Percentiles rank a stretch among this genome's conserved stretches.
phyloP scores from a whole-genome alignment of 2,797 vertebrate species.

The Spinibarbus caldwelli region DNA sequence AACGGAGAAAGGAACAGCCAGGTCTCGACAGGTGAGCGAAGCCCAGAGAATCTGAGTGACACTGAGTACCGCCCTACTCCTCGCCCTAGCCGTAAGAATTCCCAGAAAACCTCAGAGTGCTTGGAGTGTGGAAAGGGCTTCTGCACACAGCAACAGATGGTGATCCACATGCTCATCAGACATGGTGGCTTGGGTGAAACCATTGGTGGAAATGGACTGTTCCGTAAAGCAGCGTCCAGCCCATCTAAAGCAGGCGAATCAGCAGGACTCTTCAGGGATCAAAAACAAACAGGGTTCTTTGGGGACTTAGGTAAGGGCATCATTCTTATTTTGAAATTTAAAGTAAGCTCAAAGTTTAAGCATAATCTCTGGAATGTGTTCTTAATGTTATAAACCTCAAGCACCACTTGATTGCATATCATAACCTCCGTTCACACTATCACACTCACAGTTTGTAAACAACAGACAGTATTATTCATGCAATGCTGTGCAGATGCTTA shows the following conservation, averaged over 20 bases:
- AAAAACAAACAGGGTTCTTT: slow-evolving; percentile 42
- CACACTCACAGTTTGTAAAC: not conserved
- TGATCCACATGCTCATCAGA: slow-evolving; percentile 79
- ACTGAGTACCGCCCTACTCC: slow-evolving; percentile 78
- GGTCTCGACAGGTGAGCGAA: slow-evolving; percentile 61
- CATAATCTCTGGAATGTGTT: not conserved
- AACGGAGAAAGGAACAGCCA: slow-evolving; percentile 53
- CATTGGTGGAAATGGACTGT: slow-evolving; percentile 78
- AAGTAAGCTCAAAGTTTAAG: not conserved
- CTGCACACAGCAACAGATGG: slow-evolving; percentile 90
- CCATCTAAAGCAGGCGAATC: slow-evolving; percentile 68
- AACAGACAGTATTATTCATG: not conserved
- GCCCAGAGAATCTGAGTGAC: slow-evolving; percentile 61
- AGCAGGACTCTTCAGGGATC: slow-evolving; percentile 52
- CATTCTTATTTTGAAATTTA: not conserved
- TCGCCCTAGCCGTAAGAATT: slow-evolving; percentile 71
- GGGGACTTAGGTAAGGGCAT: slow-evolving; percentile 54
- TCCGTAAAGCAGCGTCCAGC: slow-evolving; percentile 76
- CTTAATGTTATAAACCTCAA: not conserved
- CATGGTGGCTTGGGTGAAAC: slow-evolving; percentile 75
- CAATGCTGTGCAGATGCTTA: not conserved
- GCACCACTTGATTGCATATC: not conserved
- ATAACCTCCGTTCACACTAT: not conserved
- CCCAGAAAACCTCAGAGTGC: slow-evolving; percentile 85
- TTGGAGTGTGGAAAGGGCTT: slow-evolving; percentile 88